These are phyloP conservation scores for Strigamia crassipes DNA, from an alignment of 2,888 invertebrate genomes.

Conservation along the genomic window DNA sequence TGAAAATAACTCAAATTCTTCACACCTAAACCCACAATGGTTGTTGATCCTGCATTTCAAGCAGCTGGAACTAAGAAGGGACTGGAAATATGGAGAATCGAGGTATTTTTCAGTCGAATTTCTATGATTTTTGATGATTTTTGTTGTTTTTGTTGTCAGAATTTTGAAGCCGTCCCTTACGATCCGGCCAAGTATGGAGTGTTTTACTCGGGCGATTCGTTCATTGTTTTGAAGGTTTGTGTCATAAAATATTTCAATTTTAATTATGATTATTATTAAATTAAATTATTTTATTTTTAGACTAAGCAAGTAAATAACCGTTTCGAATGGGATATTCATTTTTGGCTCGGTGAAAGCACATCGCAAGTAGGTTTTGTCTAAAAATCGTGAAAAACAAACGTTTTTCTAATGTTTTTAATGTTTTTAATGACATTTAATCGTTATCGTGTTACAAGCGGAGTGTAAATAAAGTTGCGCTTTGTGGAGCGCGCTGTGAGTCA, in stretches of 20 bases:
- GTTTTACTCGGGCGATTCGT: constrained; percentile 85
- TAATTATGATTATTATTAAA: neutral
- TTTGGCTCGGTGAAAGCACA: constrained; percentile 83
- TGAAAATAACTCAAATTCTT: neutral
- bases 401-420: neutral
- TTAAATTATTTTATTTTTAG: constrained; percentile 63
- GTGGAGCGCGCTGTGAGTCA: neutral
- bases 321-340: constrained; percentile 77
- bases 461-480: neutral
- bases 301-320: constrained; percentile 67
- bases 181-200: constrained; percentile 75
- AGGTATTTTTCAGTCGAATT: constrained; percentile 64
- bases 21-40: neutral
- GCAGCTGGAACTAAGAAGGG: constrained; percentile 72
- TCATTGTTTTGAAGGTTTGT: constrained; percentile 78
- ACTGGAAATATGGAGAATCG: constrained; percentile 78
- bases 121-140: neutral
- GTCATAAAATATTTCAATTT: neutral
- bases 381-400: too few species aligned
- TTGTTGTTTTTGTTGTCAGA: constrained; percentile 61
- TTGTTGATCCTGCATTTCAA: constrained; percentile 67
- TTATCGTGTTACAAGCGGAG: neutral
- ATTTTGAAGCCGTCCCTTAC: constrained; percentile 77
- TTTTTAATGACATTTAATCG: neutral
- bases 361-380: constrained; percentile 64